Conservation (phyloP, 2,113 vertebrate genomes). For the Smithornis capensis region DNA sequence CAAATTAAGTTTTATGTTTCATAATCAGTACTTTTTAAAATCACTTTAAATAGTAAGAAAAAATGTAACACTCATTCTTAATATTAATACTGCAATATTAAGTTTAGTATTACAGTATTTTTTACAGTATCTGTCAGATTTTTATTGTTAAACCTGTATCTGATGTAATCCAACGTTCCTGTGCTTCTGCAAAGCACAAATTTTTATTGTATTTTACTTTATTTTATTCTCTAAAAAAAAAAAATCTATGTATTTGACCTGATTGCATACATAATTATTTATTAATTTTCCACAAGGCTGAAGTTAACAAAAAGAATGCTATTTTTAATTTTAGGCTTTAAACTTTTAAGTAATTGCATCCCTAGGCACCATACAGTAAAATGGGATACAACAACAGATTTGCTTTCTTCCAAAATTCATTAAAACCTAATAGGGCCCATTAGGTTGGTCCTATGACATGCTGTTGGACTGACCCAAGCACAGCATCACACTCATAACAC, state of each 20-base stretch:
- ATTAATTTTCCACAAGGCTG: neutral
- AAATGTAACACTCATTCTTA: neutral
- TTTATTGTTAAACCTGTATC: neutral
- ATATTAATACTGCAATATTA: neutral
- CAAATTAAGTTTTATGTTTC: neutral
- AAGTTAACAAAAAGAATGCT: neutral
- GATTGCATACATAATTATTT: neutral
- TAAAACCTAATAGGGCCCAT: too few relatives aligned
- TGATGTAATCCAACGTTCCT: neutral
- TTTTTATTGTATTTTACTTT: neutral
- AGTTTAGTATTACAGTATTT: neutral
- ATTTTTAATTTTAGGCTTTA: constrained; percentile 10
- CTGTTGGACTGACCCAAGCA: neutral
- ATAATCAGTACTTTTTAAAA: neutral
- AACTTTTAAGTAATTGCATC: neutral
- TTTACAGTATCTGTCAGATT: neutral
- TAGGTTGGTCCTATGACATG: neutral
- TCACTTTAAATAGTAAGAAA: neutral
- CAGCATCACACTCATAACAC: neutral
- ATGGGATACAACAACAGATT: neutral
- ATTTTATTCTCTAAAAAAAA: neutral
- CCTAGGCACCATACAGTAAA: neutral
- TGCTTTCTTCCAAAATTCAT: neutral
- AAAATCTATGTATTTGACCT: neutral
- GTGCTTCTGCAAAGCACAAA: neutral